Base-by-base conservation (phyloP, 2,113 vertebrate genomes). In the Upupa epops region DNA sequence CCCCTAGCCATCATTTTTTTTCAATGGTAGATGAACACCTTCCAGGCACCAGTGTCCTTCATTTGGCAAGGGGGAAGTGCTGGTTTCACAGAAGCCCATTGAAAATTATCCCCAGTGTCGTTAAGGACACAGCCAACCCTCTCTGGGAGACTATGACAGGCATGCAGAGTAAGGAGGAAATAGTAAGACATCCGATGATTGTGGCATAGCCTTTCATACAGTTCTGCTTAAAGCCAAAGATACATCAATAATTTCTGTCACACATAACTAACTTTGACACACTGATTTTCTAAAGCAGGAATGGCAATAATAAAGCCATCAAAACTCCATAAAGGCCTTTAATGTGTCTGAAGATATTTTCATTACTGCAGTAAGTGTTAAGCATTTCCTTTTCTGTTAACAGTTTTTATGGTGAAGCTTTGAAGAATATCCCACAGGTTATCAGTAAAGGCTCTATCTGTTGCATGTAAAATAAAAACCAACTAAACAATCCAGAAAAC, bases 351-450 rank as follows among this genome's bases (percentile, higher is more conserved):
- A 90, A 92, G 83, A 92, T 77, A 93, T 87, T 89, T 96, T 93
- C 95, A 96, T 96, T 93, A 92, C 92, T 70, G 93, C 92, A 93
- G 26, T 95, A 95, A 96, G 94, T 52, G 88, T 93, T 89, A 95
- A 86, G 83, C 1, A 2, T 93, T 96, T 96, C 93, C 93, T 92
- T 91, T 88, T 85, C 89, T 70, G 65, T 95, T 94, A 92, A 81
- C 74, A 91, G 65, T n/a, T 95, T 92, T 96, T 92, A 93, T 24
- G 61, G 92, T 78, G 92, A 90, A 96, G 78, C 95, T 96, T 96
- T 96, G 95, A 95, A 95, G 81, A 90, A 80, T 29, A 65, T 90
- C 84, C 56, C 85, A 91, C 37, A 89, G 95, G 92, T 96, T 96
- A 96, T 96, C 95, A 88, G 78, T 25, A 84, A 92, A 61, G 79